phyloP scores from a whole-genome alignment of 2,113 vertebrate genomes.

The Malaclemys terrapin region DNA sequence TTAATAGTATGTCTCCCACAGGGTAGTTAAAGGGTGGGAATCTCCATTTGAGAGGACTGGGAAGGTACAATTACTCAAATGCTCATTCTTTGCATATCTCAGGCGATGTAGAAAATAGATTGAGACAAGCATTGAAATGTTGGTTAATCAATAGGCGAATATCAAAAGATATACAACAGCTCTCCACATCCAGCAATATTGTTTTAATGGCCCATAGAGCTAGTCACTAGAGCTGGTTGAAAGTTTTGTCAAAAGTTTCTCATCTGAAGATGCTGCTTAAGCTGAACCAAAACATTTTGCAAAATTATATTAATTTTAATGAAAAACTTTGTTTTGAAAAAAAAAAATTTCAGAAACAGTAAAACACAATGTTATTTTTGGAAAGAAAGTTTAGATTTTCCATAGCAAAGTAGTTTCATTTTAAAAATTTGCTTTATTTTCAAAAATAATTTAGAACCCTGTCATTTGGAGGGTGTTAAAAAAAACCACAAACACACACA shows the following conservation, averaged over 20 bases:
- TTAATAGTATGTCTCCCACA: conserved; percentile 3
- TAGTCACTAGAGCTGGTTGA: not conserved
- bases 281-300: not conserved
- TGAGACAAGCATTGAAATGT: not conserved
- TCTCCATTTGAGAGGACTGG: not conserved
- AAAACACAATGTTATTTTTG: not conserved
- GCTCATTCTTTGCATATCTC: not conserved
- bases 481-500: too few relatives aligned
- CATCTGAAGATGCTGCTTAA: not conserved
- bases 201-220: not conserved
- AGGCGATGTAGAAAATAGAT: not conserved
- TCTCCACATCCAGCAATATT: not conserved
- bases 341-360: not conserved
- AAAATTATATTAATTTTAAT: not conserved
- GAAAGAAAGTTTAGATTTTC: not conserved
- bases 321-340: not conserved
- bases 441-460: too few relatives aligned
- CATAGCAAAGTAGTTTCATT: not conserved
- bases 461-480: too few relatives aligned
- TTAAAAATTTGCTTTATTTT: too few relatives aligned
- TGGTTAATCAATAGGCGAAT: not conserved
- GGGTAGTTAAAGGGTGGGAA: not conserved
- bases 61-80: not conserved
- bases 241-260: not conserved
- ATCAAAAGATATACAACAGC: not conserved